phyloP scores from a whole-genome alignment of 2,888 invertebrate species.

The Opisthograptis luteolata region DNA sequence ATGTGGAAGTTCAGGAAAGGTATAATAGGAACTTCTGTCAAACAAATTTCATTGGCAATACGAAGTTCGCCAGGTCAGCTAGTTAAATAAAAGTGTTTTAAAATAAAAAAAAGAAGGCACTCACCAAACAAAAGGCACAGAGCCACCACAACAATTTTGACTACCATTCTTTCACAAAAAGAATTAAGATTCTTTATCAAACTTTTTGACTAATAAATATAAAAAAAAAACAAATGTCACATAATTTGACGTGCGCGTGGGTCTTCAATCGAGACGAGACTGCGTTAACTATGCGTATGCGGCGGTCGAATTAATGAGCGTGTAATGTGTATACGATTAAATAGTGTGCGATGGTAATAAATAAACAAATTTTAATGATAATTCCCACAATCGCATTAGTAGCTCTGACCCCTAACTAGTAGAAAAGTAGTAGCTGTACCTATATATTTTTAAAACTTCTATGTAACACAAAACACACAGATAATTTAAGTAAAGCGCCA shows the following conservation, averaged over 20 bases:
- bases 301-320: conserved; percentile 7
- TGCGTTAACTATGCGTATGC: conserved; percentile 28
- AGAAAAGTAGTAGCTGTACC: no score
- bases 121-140: conserved; percentile 40
- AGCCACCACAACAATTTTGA: conserved; percentile 30
- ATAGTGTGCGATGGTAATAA: conserved; percentile 15
- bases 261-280: conserved; percentile 19
- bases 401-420: no score
- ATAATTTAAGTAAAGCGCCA: no score
- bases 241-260: conserved; percentile 41
- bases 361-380: no score
- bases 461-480: no score
- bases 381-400: no score
- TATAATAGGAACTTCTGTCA: no score
- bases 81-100: no score
- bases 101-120: conserved; percentile 12
- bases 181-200: not conserved
- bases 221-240: conserved; percentile 13
- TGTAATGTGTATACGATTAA: conserved; percentile 7
- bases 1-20: no score
- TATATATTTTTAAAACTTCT: no score
- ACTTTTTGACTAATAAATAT: not conserved
- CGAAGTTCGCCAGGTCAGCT: no score
- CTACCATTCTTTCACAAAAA: conserved; percentile 35
- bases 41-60: no score